phyloP scores from a whole-genome alignment of 1,140 invertebrate genomes.

The Elymnias hypermnestra region DNA sequence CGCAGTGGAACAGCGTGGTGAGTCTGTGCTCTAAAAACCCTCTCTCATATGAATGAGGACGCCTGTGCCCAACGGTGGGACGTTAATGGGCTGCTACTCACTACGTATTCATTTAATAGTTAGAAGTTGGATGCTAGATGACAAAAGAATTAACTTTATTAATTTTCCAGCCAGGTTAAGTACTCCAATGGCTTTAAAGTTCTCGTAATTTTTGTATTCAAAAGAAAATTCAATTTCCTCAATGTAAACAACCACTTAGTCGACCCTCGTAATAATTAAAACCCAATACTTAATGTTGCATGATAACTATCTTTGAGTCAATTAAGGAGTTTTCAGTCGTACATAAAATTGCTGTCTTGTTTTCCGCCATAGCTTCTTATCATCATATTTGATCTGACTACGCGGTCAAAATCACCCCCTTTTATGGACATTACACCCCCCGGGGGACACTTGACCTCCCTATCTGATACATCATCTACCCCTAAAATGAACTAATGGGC shows the following conservation, averaged over 20 bases:
- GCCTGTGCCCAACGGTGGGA: no score
- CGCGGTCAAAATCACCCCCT: slow-evolving; percentile 66
- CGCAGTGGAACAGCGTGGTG: no score
- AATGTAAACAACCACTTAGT: slow-evolving; percentile 24
- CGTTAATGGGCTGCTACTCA: no score
- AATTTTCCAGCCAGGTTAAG: no score
- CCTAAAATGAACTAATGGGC: slow-evolving; percentile 68
- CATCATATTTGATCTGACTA: slow-evolving; percentile 64
- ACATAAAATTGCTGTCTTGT: slow-evolving; percentile 69
- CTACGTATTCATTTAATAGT: no score
- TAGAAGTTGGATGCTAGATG: no score
- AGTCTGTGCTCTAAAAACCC: no score
- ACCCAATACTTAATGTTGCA: slow-evolving; percentile 48
- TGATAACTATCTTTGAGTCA: slow-evolving; percentile 63
- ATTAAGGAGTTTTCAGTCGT: slow-evolving; percentile 66
- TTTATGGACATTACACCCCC: slow-evolving; percentile 69
- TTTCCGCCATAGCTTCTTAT: slow-evolving; percentile 52
- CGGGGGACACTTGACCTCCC: slow-evolving; percentile 69
- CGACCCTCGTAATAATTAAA: slow-evolving; percentile 54
- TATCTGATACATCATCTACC: slow-evolving; percentile 73
- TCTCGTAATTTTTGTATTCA: no score
- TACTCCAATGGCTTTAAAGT: no score
- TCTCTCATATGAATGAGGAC: no score
- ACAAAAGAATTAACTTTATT: no score
- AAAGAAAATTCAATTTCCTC: slow-evolving; percentile 7